Base-by-base conservation (phyloP, 2,797 vertebrate genomes). In the Spea hammondii region DNA sequence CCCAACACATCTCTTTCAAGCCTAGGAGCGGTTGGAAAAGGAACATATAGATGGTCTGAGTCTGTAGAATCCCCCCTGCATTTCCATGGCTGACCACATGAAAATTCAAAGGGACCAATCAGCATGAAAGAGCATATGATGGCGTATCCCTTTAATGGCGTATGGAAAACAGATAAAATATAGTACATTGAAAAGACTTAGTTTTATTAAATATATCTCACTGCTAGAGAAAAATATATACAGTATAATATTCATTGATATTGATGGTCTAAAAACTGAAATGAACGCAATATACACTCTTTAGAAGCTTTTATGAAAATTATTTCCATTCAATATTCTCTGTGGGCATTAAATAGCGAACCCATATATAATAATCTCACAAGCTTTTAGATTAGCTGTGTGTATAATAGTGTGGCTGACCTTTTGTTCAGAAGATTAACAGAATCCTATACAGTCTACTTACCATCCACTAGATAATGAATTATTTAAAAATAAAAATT, bases 121-220 rank as follows among this genome's bases (percentile, higher is more conserved):
- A 32, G 32, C 32, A 32, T 32, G 32, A 32, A 32, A 32, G 32
- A 32, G 32, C 32, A 32, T 32, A 32, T 32, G 32, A 32, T 32
- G 32, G 32, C 32, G 32, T 32, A 32, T 32, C 32, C 32, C 32
- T 32, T 32, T 32, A 32, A 32, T 32, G 32, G n/a, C 7, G 60
- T 4, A 57, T 47, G 13, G 2, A 2, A 12, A 51, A 70, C 5
- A 13, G 11, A 14, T 47, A 76, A 64, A 74, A 45, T 65, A 66
- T 11, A 48, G 54, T 68, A 59, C 47, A 55, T 60, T 60, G 14
- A 32, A 44, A 62, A 70, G 79, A 68, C 59, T 32, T 32, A 69
- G 48, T 59, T 82, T 87, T 89, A 68, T 5, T 86, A 82, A 89
- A 80, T 77, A 13, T 7, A 75, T 10, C 80, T 79, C 84, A 88